Percentiles rank a stretch among this genome's conserved stretches.
Conservation (phyloP, 1,140 invertebrate genomes). For the Anoplophora glabripennis region DNA sequence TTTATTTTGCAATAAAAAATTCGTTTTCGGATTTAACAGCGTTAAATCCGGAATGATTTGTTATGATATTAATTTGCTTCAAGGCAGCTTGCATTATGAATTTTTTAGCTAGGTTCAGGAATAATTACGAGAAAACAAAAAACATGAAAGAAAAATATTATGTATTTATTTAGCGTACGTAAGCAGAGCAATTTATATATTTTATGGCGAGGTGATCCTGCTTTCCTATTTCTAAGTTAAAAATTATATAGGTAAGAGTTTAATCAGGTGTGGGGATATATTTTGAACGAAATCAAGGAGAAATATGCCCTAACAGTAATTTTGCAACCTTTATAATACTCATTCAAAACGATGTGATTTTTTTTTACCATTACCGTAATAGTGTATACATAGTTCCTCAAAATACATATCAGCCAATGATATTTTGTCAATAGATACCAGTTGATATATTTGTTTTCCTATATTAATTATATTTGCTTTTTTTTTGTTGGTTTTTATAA, state of each 20-base stretch:
- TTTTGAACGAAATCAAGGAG: conserved; percentile 1
- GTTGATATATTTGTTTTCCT: neutral
- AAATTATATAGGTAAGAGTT: conserved; percentile 9
- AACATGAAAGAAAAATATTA: conserved; percentile 6
- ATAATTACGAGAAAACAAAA: conserved; percentile 1
- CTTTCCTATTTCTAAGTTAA: conserved; percentile 20
- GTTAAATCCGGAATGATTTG: too few relatives aligned
- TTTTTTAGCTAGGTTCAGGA: too few relatives aligned
- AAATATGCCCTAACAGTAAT: neutral
- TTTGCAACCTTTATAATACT: conserved; percentile 30
- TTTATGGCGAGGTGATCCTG: conserved; percentile 10
- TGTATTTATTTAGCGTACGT: too few relatives aligned
- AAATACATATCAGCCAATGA: conserved; percentile 7
- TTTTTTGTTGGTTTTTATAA: conserved; percentile 29
- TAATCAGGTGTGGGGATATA: conserved; percentile 23
- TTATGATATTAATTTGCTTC: neutral
- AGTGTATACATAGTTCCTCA: conserved; percentile 21
- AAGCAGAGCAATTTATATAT: conserved; percentile 12
- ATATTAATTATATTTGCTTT: conserved; percentile 22
- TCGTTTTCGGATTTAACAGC: too few relatives aligned
- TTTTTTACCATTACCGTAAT: conserved; percentile 34
- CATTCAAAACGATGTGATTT: conserved; percentile 31
- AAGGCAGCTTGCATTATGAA: conserved; percentile 21
- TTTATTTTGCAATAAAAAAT: too few relatives aligned
- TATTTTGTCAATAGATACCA: conserved; percentile 18